Conservation (phyloP, 2,797 vertebrate genomes). For the Numenius phaeopus region DNA sequence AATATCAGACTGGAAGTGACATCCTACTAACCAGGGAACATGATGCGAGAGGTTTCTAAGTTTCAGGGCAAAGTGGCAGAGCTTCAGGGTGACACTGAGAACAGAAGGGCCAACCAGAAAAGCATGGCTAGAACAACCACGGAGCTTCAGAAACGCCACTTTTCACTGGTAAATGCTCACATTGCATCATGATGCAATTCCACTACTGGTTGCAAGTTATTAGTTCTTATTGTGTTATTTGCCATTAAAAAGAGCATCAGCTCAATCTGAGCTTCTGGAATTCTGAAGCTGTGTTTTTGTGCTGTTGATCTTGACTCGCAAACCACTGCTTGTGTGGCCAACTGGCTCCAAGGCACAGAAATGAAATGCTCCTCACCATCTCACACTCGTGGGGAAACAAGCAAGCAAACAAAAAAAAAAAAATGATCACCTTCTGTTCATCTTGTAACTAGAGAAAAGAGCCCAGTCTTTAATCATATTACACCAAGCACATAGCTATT, state of each 20-base stretch:
- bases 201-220: neutral
- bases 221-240: neutral
- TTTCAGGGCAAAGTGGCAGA: neutral
- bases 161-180: neutral
- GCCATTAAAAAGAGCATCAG: neutral
- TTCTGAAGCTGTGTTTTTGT: neutral
- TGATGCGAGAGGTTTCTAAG: neutral
- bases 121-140: neutral
- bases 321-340: neutral
- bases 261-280: neutral
- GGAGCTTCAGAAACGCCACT: neutral
- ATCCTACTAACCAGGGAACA: neutral
- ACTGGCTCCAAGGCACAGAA: neutral
- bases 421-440: neutral
- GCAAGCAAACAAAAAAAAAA: neutral
- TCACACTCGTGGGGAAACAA: neutral
- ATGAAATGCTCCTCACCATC: neutral
- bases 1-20: neutral
- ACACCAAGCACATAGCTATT: neutral
- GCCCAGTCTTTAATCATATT: neutral
- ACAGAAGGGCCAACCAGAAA: neutral
- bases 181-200: neutral
- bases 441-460: neutral
- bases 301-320: neutral
- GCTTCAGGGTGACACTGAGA: neutral